These are phyloP conservation scores for Hassar affinis DNA, from an alignment of 2,113 vertebrate species.

Conservation along the genomic window DNA sequence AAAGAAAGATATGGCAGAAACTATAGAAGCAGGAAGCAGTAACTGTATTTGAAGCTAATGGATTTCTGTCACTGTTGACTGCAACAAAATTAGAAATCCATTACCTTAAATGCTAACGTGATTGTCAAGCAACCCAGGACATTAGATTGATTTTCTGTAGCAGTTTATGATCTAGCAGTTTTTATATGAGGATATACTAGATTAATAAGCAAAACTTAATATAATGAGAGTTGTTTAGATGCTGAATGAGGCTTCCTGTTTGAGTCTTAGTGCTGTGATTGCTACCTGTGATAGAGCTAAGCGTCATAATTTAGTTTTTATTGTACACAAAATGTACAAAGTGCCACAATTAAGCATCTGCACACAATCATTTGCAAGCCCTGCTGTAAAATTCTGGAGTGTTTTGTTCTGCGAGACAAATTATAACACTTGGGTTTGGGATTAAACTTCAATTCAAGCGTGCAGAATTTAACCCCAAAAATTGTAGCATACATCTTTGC, in stretches of 20 bases:
- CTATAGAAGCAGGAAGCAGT: conserved; percentile 41
- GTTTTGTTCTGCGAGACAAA: neutral
- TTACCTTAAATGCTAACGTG: neutral
- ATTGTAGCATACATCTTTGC: neutral
- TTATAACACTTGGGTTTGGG: neutral
- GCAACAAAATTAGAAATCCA: conserved; percentile 1
- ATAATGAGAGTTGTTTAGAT: neutral
- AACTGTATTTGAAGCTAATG: conserved; percentile 45
- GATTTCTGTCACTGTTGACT: conserved; percentile 50
- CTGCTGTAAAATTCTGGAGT: neutral
- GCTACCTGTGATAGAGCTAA: neutral
- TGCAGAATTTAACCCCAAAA: neutral
- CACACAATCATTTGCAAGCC: neutral
- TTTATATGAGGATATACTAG: neutral
- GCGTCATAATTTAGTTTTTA: neutral
- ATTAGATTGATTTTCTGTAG: neutral
- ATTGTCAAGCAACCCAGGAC: conserved; percentile 1
- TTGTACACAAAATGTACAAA: neutral
- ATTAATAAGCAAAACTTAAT: neutral
- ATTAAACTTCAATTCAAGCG: neutral
- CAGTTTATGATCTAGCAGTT: neutral
- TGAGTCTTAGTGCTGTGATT: neutral
- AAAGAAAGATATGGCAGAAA: conserved; percentile 50
- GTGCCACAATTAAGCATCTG: neutral
- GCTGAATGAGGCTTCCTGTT: neutral